Percentiles rank a stretch among this genome's conserved stretches.
Conservation (phyloP, 2,797 vertebrate species). For the Hemibagrus guttatus region DNA sequence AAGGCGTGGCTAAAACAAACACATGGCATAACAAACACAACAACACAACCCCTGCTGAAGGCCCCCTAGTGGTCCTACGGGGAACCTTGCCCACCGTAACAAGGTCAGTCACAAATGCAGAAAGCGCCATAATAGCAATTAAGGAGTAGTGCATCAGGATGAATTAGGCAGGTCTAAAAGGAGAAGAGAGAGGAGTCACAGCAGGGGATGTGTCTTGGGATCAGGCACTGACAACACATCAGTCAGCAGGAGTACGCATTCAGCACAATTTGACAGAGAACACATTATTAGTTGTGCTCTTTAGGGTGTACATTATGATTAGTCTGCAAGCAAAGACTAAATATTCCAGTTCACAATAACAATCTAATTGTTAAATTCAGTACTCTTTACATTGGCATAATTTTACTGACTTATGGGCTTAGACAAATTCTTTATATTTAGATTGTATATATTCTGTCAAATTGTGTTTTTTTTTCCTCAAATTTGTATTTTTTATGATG, state of each 20-base stretch:
- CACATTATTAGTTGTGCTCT: neutral
- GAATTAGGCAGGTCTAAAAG: neutral
- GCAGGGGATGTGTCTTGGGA: neutral
- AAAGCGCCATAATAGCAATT: neutral
- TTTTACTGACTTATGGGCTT: neutral
- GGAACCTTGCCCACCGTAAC: no score
- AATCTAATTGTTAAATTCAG: neutral
- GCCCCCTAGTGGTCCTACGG: no score
- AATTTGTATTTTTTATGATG: no score
- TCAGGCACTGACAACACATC: neutral
- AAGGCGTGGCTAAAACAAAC: no score
- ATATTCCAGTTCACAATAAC: neutral
- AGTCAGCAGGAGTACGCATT: neutral
- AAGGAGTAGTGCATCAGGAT: neutral
- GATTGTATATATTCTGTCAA: neutral
- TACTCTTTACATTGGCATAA: slow-evolving; percentile 47
- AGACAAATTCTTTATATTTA: neutral
- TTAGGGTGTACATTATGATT: neutral
- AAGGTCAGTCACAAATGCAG: neutral
- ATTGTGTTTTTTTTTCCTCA: no score
- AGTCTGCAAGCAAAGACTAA: slow-evolving; percentile 1
- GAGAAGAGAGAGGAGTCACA: neutral
- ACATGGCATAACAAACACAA: no score
- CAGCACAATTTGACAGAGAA: neutral
- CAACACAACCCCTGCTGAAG: no score